Base-by-base conservation (phyloP, 2,888 invertebrate genomes). In the Litoditis marina region DNA sequence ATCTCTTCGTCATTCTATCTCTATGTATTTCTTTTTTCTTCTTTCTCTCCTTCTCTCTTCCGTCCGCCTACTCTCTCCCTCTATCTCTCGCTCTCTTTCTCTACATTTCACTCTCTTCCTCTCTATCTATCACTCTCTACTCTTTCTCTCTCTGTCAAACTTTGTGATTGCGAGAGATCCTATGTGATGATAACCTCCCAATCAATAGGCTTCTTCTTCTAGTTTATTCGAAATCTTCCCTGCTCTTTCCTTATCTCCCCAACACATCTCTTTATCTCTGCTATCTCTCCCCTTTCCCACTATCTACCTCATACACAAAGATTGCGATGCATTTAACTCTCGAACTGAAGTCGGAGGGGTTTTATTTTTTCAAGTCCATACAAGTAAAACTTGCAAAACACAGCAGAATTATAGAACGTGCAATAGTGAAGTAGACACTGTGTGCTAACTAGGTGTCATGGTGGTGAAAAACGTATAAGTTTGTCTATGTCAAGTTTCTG, bases 51-150 rank as follows among this genome's bases (percentile, higher is more conserved):
- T 11, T 11, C 13, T 16, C 49, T 47, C 49, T 47, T 19, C 19
- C 49, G 61, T 52, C 58, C 65, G 61, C 65, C 49, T 19, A 55
- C 60, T 60, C 60, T 60, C 58, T 65, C 47, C 8, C 56, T 50
- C 25, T 39, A 50, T 42, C 50, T 34, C 6, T 47, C 30, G 31
- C 31, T 39, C 50, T 31, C 28, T 25, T 44, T 54, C 7, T n/a
- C 19, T 42, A 49, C 46, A 44, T 42, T 52, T 52, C 27, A 19
- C 36, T 46, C 47, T 30, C 34, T 50, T 56, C 34, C 25, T 44
- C 46, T 27, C 27, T 55, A 25, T 55, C 44, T 13, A 25, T 5
- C 34, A 42, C n/a, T 32, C 55, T 47, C 34, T 25, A n/a, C n/a
- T 32, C 32, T 42, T 8, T 55, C 30, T 28, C 56, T 22, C 44